Conservation (phyloP, 2,797 vertebrate genomes). For the Schizothorax lantsangensis region DNA sequence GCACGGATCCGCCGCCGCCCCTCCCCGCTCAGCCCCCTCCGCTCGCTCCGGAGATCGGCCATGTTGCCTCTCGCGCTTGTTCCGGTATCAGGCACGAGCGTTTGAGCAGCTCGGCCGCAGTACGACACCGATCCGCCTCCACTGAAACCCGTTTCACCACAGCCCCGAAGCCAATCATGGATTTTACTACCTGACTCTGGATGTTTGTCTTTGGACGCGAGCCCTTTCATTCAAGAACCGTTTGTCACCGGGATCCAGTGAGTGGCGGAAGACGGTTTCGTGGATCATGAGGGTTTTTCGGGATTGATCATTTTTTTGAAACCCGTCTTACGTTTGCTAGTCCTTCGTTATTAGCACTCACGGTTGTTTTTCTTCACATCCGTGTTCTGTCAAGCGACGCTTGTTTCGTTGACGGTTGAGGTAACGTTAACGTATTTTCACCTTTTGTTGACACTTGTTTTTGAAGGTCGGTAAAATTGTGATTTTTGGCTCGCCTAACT, state of each 20-base stretch:
- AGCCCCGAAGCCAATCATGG: constrained; percentile 69
- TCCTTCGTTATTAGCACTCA: constrained; percentile 52
- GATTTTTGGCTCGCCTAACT: constrained; percentile 42
- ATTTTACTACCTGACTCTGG: constrained; percentile 74
- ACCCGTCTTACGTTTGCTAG: not conserved
- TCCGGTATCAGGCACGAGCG: constrained; percentile 79
- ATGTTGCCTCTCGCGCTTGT: constrained; percentile 83
- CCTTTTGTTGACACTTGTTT: constrained; percentile 43
- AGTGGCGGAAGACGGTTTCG: constrained; percentile 31
- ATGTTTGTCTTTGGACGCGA: constrained; percentile 80
- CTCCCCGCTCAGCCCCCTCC: constrained; percentile 56
- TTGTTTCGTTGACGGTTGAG: constrained; percentile 37
- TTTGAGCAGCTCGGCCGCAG: constrained; percentile 69
- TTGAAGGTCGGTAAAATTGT: constrained; percentile 50
- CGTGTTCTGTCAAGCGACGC: not conserved
- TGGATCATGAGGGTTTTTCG: constrained; percentile 35
- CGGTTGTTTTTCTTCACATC: constrained; percentile 31
- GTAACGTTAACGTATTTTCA: constrained; percentile 1
- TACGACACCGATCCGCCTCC: constrained; percentile 72
- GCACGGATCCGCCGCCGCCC: constrained; percentile 43
- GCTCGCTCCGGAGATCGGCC: constrained; percentile 80
- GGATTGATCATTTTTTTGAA: constrained; percentile 8
- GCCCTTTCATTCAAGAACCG: constrained; percentile 34
- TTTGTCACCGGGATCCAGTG: constrained; percentile 47
- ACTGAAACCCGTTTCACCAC: constrained; percentile 68